Evolutionary conservation across 1,140 invertebrate genomes (phyloP), one percentile per base, ranked within the genome.

Genomic region (Drosophila erecta): DNA sequence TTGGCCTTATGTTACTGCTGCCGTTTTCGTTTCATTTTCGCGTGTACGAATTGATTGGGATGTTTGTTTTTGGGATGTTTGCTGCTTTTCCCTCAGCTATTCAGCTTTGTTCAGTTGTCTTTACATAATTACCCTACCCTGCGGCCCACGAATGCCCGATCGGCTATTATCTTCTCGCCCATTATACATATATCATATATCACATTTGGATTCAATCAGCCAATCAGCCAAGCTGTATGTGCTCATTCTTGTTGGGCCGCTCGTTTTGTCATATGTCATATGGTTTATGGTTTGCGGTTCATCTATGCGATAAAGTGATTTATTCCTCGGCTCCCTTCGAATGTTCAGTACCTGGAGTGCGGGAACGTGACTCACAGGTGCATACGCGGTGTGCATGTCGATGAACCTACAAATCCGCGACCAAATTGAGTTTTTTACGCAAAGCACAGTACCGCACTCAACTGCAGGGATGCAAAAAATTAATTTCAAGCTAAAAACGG

Each of bases 11-110:
- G 62, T 81, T 74, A 62, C 57, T 54, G 49, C 30, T 69, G 55
- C 61, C 78, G 57, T 81, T 85, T 85, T 87, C 78, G 59, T 66
- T 85, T 84, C 47, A 73, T 86, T 85, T 85, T 86, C 81, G 75
- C 75, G 71, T 86, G 75, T 79, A 65, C 47, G 65, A 51, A 72
- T 79, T 86, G 84, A 79, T 87, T 86, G 70, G 61, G 55, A 17
- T 17, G 17, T 17, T 17, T 17, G 51, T 72, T 74, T 70, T 62
- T 54, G 41, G 49, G 57, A 40, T 76, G 46, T 62, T 77, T 71
- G 38, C 37, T 51, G 58, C 55, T 81, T 80, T 81, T 81, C 66
- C 59, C 66, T 62, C 56, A 53, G 17, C 17, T 76, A 70, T 77
- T 86, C 77, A 67, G 72, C 71, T 77, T 86, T 81, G 64, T 76